phyloP scores from a whole-genome alignment of 1,140 invertebrate genomes.

The Charaxes varanes region DNA sequence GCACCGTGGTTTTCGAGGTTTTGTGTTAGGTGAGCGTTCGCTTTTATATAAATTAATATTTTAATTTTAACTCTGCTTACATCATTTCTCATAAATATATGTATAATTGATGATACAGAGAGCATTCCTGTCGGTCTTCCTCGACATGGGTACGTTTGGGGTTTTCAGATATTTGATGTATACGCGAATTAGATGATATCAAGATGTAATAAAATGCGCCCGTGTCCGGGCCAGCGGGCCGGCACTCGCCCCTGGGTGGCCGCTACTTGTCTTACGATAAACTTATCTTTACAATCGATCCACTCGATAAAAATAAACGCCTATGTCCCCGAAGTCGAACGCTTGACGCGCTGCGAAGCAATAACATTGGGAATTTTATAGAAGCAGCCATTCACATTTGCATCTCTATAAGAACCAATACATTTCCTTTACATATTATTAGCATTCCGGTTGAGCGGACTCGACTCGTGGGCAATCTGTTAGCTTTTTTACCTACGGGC shows the following conservation, averaged over 20 bases:
- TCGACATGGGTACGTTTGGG: constrained; percentile 11
- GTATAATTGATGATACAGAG: constrained; percentile 25
- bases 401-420: constrained; percentile 65
- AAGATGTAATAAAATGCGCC: constrained; percentile 65
- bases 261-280: constrained; percentile 71
- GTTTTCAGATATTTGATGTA: constrained; percentile 61
- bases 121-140: constrained; percentile 27
- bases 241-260: constrained; percentile 47
- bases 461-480: constrained; percentile 8
- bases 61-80: no score
- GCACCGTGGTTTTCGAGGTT: no score
- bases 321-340: constrained; percentile 44
- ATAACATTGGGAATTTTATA: constrained; percentile 65
- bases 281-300: constrained; percentile 70
- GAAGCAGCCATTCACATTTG: constrained; percentile 53
- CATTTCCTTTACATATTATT: constrained; percentile 62
- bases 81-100: constrained; percentile 2
- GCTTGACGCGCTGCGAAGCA: constrained; percentile 56
- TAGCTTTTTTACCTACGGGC: constrained; percentile 12
- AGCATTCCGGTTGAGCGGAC: constrained; percentile 38
- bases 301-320: constrained; percentile 63
- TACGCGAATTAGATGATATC: constrained; percentile 60
- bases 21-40: no score
- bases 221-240: constrained; percentile 26
- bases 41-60: no score